Conservation (phyloP, 2,888 invertebrate species). For the Pristionchus fissidentatus region DNA sequence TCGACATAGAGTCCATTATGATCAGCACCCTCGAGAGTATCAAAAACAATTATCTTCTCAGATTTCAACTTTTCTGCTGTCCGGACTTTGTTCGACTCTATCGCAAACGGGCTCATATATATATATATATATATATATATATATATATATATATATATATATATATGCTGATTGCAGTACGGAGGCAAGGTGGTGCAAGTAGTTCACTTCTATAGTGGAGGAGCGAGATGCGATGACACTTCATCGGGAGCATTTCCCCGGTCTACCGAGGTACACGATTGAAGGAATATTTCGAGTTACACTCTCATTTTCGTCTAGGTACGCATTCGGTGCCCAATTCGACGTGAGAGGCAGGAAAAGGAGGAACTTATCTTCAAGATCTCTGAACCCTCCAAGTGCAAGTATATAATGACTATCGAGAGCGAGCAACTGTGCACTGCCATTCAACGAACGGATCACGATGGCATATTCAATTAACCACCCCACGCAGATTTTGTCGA, state of each 20-base stretch:
- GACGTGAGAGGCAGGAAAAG: background rate
- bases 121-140: too few relatives aligned
- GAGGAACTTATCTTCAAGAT: slow-evolving; percentile 23
- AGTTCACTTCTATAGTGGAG: slow-evolving; percentile 89
- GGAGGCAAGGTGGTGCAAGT: slow-evolving; percentile 79
- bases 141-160: background rate
- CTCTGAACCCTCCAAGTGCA: slow-evolving; percentile 89
- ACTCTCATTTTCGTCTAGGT: slow-evolving; percentile 6
- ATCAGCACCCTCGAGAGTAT: too few relatives aligned
- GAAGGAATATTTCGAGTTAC: too few relatives aligned
- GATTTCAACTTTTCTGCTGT: too few relatives aligned
- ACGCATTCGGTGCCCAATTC: background rate
- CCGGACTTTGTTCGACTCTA: too few relatives aligned
- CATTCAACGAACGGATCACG: slow-evolving; percentile 57
- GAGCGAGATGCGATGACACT: slow-evolving; percentile 86
- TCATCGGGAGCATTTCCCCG: slow-evolving; percentile 58
- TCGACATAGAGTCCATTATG: too few relatives aligned
- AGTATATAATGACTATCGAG: slow-evolving; percentile 93
- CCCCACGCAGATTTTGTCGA: too few relatives aligned
- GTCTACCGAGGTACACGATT: too few relatives aligned
- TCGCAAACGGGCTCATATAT: too few relatives aligned
- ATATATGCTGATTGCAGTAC: slow-evolving; percentile 51
- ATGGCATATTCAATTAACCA: slow-evolving; percentile 47
- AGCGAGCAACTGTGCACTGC: slow-evolving; percentile 78
- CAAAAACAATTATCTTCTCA: too few relatives aligned